Evolutionary conservation across 2,888 invertebrate genomes (phyloP).

Genomic region (Caenorhabditis panamensis): DNA sequence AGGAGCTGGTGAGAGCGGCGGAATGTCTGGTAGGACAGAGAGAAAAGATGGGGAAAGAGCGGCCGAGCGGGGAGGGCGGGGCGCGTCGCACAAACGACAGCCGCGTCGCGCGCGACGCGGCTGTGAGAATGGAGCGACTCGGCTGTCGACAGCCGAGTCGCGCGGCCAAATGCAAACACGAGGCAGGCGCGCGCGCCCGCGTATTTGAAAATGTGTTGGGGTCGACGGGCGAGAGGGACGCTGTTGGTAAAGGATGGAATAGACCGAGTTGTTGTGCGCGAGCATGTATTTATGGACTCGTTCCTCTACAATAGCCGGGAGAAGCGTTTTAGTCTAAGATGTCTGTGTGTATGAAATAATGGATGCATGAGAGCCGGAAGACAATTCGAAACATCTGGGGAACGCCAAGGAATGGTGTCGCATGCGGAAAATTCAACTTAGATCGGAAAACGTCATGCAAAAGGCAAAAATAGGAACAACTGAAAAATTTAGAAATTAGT

Average conservation of each 20-base stretch:
- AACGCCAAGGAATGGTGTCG: neutral
- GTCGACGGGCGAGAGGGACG: constrained; percentile 15
- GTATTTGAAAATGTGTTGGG: constrained; percentile 61
- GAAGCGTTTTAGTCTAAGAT: neutral
- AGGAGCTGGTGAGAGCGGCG: constrained; percentile 11
- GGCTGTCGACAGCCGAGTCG: constrained; percentile 48
- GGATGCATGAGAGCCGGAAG: constrained; percentile 24
- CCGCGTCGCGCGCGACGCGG: constrained; percentile 54
- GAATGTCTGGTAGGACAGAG: constrained; percentile 15
- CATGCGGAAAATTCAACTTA: too few relatives aligned
- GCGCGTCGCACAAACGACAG: constrained; percentile 44
- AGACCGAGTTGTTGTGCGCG: constrained; percentile 30
- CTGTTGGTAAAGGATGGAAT: constrained; percentile 23
- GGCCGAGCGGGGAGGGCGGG: constrained; percentile 44
- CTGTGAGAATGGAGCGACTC: constrained; percentile 46
- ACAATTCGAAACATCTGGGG: constrained; percentile 29
- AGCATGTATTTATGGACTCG: constrained; percentile 38
- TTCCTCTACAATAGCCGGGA: constrained; percentile 23
- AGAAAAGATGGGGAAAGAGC: constrained; percentile 10
- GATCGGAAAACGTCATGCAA: neutral
- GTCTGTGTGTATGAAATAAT: constrained; percentile 21
- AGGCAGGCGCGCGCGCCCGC: constrained; percentile 49
- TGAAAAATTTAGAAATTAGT: too few relatives aligned
- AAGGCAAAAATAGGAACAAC: too few relatives aligned
- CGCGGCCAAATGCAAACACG: constrained; percentile 54